Base-by-base conservation (phyloP, 2,888 invertebrate genomes). In the Machimus rusticus region DNA sequence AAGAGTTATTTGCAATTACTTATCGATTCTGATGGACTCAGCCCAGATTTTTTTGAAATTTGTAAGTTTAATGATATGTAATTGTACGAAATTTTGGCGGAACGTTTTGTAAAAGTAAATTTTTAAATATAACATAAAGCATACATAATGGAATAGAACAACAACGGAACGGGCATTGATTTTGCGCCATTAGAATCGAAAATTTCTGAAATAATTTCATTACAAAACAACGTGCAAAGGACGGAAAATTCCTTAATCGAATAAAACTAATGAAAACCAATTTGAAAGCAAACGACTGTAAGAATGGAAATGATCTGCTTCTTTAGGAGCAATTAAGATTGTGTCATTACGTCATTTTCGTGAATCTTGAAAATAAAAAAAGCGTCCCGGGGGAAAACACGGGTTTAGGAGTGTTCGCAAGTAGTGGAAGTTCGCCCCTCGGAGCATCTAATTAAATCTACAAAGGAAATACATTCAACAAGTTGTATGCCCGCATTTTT, bases 251-350 rank as follows among this genome's bases (percentile, higher is more conserved):
- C 39, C 34, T n/a, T 14, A 77, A 39, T 77, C 37, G 77, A 77
- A 34, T 37, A 77, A 37, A 39, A 37, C 39, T 39, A 76, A 46
- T 76, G 19, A 31, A 77, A 77, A 19, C 39, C 28, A n/a, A 39
- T 39, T 39, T 77, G 34, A 16, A 77, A 77, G 39, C n/a, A 77
- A 77, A 14, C 37, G 77, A 14, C 34, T 31, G 77, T 19, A 34
- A 77, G 31, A 31, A 37, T 19, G 19, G 77, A 34, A 77, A 31
- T 28, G 39, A 77, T 77, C 34, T 34, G 19, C 19, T 77, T 77
- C 31, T 31, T 28, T 77, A 77, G 77, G 31, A 77, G 77, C 77
- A 77, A 77, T 77, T 77, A 77, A 77, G 77, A 77, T 34, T 31
- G 34, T 77, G 34, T 39, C 74, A 74, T 74, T 66, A 66, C 66